Percentiles rank a stretch among this genome's conserved stretches.
Evolutionary conservation across 2,888 invertebrate species (phyloP).

Genomic region (Xestobium rufovillosum): DNA sequence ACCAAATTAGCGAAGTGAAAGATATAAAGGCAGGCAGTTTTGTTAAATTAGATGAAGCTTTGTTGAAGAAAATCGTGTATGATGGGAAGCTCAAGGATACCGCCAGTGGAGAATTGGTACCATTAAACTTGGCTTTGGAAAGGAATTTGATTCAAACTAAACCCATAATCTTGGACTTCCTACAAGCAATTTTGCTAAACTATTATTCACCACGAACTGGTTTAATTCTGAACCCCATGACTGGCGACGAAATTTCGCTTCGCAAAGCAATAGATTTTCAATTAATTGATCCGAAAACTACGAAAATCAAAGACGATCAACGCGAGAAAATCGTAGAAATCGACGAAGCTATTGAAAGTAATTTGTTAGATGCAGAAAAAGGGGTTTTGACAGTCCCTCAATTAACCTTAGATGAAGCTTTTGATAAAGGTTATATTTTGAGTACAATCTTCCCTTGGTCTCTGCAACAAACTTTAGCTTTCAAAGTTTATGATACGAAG

Average conservation of each 20-base stretch:
- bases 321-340: constrained; percentile 59
- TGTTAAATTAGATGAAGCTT: constrained; percentile 66
- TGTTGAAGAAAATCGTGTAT: constrained; percentile 60
- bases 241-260: constrained; percentile 65
- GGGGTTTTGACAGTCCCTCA: constrained; percentile 64
- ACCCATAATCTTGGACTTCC: constrained; percentile 60
- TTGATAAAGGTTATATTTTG: constrained; percentile 71
- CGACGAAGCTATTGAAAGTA: constrained; percentile 60
- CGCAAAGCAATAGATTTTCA: constrained; percentile 66
- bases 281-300: constrained; percentile 63
- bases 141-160: constrained; percentile 63
- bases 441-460: constrained; percentile 75
- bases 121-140: constrained; percentile 63
- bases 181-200: constrained; percentile 67
- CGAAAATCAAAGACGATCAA: constrained; percentile 66
- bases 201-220: constrained; percentile 70
- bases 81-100: constrained; percentile 67
- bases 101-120: constrained; percentile 59
- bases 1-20: constrained; percentile 72
- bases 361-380: constrained; percentile 61
- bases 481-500: constrained; percentile 69
- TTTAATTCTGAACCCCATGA: constrained; percentile 67
- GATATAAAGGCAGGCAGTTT: constrained; percentile 66
- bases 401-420: constrained; percentile 69
- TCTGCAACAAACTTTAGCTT: constrained; percentile 73